A percentile compares a stretch with the other conserved stretches of the same genome.
Conservation (phyloP, 2,888 invertebrate species). For the Parapristionchus giblindavisi region DNA sequence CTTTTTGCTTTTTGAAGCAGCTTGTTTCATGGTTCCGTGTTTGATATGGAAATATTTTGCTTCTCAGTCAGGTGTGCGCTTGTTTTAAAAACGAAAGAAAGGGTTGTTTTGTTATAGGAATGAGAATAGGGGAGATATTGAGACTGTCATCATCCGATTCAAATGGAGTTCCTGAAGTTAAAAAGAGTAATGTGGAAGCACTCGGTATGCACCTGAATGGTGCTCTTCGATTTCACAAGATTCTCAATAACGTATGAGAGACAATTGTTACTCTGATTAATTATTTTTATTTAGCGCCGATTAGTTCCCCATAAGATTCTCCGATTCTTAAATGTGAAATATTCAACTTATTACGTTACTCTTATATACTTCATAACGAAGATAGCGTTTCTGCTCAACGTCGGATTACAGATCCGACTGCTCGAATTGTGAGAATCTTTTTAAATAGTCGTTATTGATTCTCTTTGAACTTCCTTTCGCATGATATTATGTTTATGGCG, state of each 20-base stretch:
- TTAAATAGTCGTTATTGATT: neutral
- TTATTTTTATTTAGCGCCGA: conserved; percentile 53
- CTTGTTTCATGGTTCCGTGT: conserved; percentile 65
- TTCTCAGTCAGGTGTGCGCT: conserved; percentile 58
- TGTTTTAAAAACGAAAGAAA: neutral
- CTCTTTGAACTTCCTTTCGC: neutral
- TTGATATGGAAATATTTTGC: conserved; percentile 68
- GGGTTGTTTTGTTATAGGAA: conserved; percentile 47
- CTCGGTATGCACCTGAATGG: conserved; percentile 64
- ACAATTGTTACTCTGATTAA: conserved; percentile 6
- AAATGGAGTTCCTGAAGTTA: conserved; percentile 67
- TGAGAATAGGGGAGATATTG: conserved; percentile 67
- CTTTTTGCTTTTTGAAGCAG: conserved; percentile 65
- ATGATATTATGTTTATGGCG: no score
- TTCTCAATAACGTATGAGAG: conserved; percentile 56
- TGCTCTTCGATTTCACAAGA: conserved; percentile 65
- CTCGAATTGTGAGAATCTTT: conserved; percentile 48
- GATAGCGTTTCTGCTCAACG: conserved; percentile 57
- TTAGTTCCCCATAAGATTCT: conserved; percentile 60
- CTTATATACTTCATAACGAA: conserved; percentile 65
- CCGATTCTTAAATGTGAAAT: conserved; percentile 61
- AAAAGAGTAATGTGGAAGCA: conserved; percentile 60
- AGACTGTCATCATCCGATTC: conserved; percentile 62
- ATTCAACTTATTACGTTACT: conserved; percentile 60
- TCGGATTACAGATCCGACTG: conserved; percentile 53